Evolutionary conservation across 2,888 invertebrate species (phyloP), one percentile per base, ranked within the genome.

Genomic region (Junonia oenone): DNA sequence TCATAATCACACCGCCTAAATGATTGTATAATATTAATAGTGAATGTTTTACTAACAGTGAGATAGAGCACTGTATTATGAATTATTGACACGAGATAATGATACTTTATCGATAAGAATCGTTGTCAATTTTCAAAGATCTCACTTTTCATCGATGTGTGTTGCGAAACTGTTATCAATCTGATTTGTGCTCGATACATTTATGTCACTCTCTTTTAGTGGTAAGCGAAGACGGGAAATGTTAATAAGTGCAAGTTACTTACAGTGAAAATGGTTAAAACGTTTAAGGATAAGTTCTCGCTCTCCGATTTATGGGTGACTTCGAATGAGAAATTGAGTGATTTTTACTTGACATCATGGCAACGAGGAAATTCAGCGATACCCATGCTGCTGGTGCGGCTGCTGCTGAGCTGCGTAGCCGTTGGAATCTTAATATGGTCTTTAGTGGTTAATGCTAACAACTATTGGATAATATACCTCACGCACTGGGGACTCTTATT

Each of bases 401-500:
- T 81, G 59, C 1, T 81, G 29, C 63, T 86, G 62, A 65, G 77
- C 1, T 59, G 58, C 13, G 48, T 72, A 22, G 73, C 83, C 4
- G 43, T 78, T 40, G 76, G 66, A 15, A 76, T 87, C 47, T 71
- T 87, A 27, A 59, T 63, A 11, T 89, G 87, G 87, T 80, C 88
- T 0, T 46, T 85, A 49, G 57, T 62, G 6, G 72, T 69, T 27
- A 73, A 71, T 0, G 61, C 68, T 13, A 72, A 59, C 19, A 66
- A 69, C 0, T 70, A 72, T 68, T 89, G 85, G 84, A 65, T 82
- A 48, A 73, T 83, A 45, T 90, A 75, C 67, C 80, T 90, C 56
- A 90, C 90, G 15, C 87, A 90, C 68, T 90, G 90, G 90, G 90
- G 88, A 0, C 64, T 87, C 8, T 49, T 86, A 15, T 67, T 87